These are phyloP conservation scores for Auanema sp. DNA, from an alignment of 2,888 invertebrate genomes.

Conservation along the genomic window DNA sequence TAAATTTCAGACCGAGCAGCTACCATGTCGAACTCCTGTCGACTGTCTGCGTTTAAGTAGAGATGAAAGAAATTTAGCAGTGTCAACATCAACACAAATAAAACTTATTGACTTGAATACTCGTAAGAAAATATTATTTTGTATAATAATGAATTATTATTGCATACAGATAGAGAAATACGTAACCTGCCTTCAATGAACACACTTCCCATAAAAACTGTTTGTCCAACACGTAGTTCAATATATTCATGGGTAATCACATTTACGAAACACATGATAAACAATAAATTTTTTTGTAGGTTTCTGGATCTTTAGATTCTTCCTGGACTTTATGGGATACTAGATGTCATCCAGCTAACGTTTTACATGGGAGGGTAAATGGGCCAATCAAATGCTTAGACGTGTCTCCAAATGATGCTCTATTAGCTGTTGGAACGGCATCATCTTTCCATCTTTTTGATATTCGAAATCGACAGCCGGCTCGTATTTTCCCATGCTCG, in stretches of 20 bases:
- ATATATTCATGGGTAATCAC: constrained; percentile 17
- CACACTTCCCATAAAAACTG: constrained; percentile 9
- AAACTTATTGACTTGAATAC: constrained; percentile 18
- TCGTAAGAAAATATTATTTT: constrained; percentile 4
- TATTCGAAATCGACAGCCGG: constrained; percentile 11
- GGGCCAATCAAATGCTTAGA: constrained; percentile 20
- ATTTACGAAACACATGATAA: not conserved
- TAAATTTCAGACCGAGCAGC: not conserved
- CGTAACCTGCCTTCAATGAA: constrained; percentile 16
- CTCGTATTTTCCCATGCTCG: not conserved
- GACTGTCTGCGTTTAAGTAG: constrained; percentile 17
- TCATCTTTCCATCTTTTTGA: constrained; percentile 16
- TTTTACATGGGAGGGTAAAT: constrained; percentile 12
- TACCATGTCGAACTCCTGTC: constrained; percentile 9
- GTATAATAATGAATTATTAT: too few relatives aligned
- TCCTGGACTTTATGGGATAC: constrained; percentile 22
- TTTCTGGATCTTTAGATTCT: constrained; percentile 18
- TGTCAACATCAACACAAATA: constrained; percentile 11
- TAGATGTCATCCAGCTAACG: constrained; percentile 20
- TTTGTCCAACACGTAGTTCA: constrained; percentile 19
- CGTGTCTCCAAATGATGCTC: constrained; percentile 17
- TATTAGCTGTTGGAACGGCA: constrained; percentile 18
- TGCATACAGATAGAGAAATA: constrained; percentile 13
- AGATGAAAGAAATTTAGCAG: constrained; percentile 20
- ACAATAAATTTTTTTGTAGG: constrained; percentile 2